Evolutionary conservation across 1,140 invertebrate species (phyloP).

Genomic region (Nephila pilipes): DNA sequence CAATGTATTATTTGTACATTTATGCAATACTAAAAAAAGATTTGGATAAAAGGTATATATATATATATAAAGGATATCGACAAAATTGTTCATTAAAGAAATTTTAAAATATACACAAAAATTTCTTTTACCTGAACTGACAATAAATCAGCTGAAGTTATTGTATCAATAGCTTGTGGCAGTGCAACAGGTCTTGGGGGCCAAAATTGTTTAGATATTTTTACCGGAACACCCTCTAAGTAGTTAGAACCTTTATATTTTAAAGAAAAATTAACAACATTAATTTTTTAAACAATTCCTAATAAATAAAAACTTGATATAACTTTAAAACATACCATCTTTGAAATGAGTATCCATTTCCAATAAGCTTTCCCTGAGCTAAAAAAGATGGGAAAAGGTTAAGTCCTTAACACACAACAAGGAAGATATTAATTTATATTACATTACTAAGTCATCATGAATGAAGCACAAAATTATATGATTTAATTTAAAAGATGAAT

Average conservation of each 20-base stretch:
- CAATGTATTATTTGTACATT: too few relatives aligned
- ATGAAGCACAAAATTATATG: too few relatives aligned
- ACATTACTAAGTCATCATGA: too few relatives aligned
- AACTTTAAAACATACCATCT: background rate
- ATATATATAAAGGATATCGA: too few relatives aligned
- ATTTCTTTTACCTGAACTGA: constrained; percentile 62
- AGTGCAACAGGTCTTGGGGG: constrained; percentile 88
- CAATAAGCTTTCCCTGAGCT: background rate
- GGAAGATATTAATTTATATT: too few relatives aligned
- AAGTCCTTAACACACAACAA: too few relatives aligned
- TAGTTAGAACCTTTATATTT: constrained; percentile 82
- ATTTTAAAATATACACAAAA: background rate
- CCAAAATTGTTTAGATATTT: constrained; percentile 92
- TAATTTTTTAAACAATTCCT: background rate
- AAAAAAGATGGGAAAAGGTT: background rate
- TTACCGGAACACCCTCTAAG: constrained; percentile 91
- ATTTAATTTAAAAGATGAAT: too few relatives aligned
- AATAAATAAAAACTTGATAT: background rate
- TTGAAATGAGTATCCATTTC: constrained; percentile 27
- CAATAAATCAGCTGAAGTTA: constrained; percentile 81
- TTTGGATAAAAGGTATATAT: too few relatives aligned
- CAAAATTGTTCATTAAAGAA: too few relatives aligned
- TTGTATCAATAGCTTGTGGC: constrained; percentile 86
- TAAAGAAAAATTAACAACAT: background rate
- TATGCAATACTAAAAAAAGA: too few relatives aligned